A percentile compares a stretch with the other conserved stretches of the same genome.
Evolutionary conservation across 2,888 invertebrate genomes (phyloP).

Genomic region (Cryptocheilus praepositus): DNA sequence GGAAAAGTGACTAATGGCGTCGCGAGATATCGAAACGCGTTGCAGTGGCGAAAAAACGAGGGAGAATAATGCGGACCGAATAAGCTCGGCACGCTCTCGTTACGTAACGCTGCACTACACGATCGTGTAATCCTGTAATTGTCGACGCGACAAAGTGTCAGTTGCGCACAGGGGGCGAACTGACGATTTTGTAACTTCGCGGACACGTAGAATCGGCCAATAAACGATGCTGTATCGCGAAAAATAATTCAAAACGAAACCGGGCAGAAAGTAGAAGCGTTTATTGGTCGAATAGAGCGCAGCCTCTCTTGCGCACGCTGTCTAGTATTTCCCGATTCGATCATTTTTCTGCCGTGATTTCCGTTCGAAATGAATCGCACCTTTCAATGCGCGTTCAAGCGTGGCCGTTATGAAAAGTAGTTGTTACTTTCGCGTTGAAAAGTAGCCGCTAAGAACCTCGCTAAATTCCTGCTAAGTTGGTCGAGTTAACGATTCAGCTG

Average conservation of each 20-base stretch:
- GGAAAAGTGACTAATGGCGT: slow-evolving; percentile 46
- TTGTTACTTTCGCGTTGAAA: too few species aligned
- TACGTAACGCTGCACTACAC: slow-evolving; percentile 12
- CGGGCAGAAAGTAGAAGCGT: neutral
- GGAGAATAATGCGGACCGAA: slow-evolving; percentile 11
- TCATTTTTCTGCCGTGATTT: neutral
- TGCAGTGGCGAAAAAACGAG: slow-evolving; percentile 3
- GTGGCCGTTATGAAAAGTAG: too few species aligned
- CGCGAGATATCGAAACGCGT: slow-evolving; percentile 28
- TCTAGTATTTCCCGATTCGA: too few species aligned
- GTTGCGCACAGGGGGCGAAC: neutral
- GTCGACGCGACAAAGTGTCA: too few species aligned
- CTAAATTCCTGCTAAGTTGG: too few species aligned
- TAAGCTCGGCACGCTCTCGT: slow-evolving; percentile 20
- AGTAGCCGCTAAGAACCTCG: too few species aligned
- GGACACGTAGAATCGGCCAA: too few species aligned
- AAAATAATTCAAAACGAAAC: neutral
- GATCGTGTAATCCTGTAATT: neutral
- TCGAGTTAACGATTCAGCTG: too few species aligned
- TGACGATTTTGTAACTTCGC: neutral
- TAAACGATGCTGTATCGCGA: neutral
- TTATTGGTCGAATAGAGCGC: neutral
- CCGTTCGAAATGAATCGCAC: too few species aligned
- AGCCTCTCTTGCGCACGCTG: neutral
- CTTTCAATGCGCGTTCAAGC: too few species aligned